Percentiles rank a stretch among this genome's conserved stretches.
These are phyloP conservation scores for Cyclargus thomasi DNA, from an alignment of 1,140 invertebrate species.

Conservation along the genomic window DNA sequence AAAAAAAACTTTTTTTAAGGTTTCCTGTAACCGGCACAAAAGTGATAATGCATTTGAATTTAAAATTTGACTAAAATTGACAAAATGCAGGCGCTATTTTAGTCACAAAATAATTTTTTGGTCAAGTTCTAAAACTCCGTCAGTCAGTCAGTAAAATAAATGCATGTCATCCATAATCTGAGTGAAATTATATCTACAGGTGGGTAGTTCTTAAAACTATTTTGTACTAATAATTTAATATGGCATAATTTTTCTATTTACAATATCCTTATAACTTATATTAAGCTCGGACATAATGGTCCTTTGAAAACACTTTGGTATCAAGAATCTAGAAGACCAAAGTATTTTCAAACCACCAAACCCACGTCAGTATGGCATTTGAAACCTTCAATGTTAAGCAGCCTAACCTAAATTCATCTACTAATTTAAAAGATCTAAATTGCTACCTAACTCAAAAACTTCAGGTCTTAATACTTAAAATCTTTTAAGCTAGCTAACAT, in stretches of 20 bases:
- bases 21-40: not conserved
- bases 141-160: conserved; percentile 3
- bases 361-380: conserved; percentile 21
- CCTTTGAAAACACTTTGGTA: conserved; percentile 18
- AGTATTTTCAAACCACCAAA: conserved; percentile 17
- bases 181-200: conserved; percentile 33
- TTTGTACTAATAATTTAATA: conserved; percentile 52
- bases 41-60: not conserved
- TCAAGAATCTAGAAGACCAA: not conserved
- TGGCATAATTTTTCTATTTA: conserved; percentile 47
- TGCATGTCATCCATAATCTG: conserved; percentile 6
- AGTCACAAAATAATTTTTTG: not conserved
- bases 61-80: not conserved
- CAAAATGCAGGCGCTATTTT: not conserved
- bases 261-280: conserved; percentile 27
- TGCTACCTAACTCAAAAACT: not conserved
- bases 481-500: conserved; percentile 14
- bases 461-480: not conserved
- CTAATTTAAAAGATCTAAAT: not conserved
- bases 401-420: not conserved
- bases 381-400: not conserved
- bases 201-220: conserved; percentile 41
- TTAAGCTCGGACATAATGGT: conserved; percentile 15
- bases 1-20: not conserved
- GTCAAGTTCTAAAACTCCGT: not conserved